phyloP scores from a whole-genome alignment of 2,797 vertebrate genomes.

The Peromyscus melanophrys region DNA sequence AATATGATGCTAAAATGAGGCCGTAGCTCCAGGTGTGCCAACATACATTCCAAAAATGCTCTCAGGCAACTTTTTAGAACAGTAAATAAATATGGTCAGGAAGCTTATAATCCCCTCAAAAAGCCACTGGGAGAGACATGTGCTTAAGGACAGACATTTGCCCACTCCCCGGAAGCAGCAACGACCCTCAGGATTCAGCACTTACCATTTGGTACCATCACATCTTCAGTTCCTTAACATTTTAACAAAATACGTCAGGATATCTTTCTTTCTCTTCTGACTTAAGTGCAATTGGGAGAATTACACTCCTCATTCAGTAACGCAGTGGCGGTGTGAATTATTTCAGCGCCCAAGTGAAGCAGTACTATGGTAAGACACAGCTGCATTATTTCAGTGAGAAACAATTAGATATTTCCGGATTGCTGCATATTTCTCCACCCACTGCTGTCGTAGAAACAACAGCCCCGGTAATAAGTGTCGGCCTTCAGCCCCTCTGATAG shows the following conservation, averaged over 20 bases:
- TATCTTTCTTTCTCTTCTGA: slow-evolving; percentile 36
- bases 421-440: background rate
- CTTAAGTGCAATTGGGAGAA: slow-evolving; percentile 64
- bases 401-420: background rate
- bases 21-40: background rate
- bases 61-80: background rate
- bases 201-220: background rate
- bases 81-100: slow-evolving; percentile 51
- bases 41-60: background rate
- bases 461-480: background rate
- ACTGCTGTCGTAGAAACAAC: background rate
- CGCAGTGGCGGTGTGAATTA: slow-evolving; percentile 56
- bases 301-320: slow-evolving; percentile 68
- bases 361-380: background rate
- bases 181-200: slow-evolving; percentile 12
- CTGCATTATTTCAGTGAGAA: slow-evolving; percentile 38
- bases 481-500: background rate
- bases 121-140: slow-evolving; percentile 35
- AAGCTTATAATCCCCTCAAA: slow-evolving; percentile 52
- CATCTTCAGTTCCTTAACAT: slow-evolving; percentile 55
- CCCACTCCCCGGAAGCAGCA: background rate
- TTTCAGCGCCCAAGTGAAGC: slow-evolving; percentile 54
- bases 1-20: background rate
- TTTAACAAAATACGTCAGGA: background rate
- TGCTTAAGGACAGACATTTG: slow-evolving; percentile 57